These are phyloP conservation scores for Danaus plexippus DNA, from an alignment of 1,140 invertebrate species.

Conservation along the genomic window DNA sequence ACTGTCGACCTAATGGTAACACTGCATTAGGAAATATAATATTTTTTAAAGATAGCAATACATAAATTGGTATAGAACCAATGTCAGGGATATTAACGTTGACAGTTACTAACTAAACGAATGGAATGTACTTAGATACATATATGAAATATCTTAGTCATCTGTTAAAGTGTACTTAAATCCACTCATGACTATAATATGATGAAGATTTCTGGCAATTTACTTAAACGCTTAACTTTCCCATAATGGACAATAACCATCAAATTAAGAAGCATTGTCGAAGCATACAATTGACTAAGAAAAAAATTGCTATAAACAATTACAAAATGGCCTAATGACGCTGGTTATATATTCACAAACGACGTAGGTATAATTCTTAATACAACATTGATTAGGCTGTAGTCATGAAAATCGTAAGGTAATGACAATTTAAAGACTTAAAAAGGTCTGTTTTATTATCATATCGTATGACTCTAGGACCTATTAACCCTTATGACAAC, in stretches of 20 bases:
- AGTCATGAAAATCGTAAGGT: constrained; percentile 54
- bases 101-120: too few relatives aligned
- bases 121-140: too few relatives aligned
- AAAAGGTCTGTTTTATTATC: constrained; percentile 67
- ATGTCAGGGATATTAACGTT: too few relatives aligned
- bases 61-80: too few relatives aligned
- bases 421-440: constrained; percentile 71
- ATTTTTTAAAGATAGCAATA: too few relatives aligned
- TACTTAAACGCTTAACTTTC: constrained; percentile 2
- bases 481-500: constrained; percentile 70
- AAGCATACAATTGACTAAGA: constrained; percentile 34
- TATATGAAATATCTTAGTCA: too few relatives aligned
- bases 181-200: too few relatives aligned
- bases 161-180: too few relatives aligned
- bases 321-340: constrained; percentile 58
- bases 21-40: too few relatives aligned
- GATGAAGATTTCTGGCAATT: too few relatives aligned
- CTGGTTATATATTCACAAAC: constrained; percentile 63
- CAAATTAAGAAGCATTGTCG: constrained; percentile 12
- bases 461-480: constrained; percentile 68
- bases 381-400: constrained; percentile 65
- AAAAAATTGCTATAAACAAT: constrained; percentile 58
- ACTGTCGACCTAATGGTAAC: too few relatives aligned
- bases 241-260: constrained; percentile 4
- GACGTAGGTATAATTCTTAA: constrained; percentile 65